Evolutionary conservation across 2,113 vertebrate species (phyloP).

Genomic region (Crotalus tigris): DNA sequence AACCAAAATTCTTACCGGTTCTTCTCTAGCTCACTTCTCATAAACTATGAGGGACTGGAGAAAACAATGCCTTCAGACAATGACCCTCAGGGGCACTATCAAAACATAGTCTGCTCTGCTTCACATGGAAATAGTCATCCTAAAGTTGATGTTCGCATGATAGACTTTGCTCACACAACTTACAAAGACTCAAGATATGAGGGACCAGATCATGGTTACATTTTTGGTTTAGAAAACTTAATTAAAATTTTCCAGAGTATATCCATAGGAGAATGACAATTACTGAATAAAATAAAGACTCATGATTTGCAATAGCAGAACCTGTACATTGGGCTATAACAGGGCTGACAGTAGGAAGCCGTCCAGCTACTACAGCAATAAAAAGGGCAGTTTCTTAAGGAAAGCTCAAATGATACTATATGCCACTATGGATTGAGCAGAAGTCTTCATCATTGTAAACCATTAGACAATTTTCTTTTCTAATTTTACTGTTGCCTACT

Average conservation of each 20-base stretch:
- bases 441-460: constrained; percentile 21
- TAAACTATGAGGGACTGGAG: constrained; percentile 74
- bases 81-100: constrained; percentile 14
- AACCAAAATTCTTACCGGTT: constrained; percentile 76
- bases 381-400: not conserved
- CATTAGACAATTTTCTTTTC: constrained; percentile 44
- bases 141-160: constrained; percentile 73
- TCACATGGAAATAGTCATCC: not conserved
- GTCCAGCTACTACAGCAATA: not conserved
- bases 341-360: not conserved
- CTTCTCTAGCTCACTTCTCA: constrained; percentile 80
- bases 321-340: not conserved
- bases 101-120: not conserved
- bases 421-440: constrained; percentile 31
- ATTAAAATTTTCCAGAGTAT: constrained; percentile 71
- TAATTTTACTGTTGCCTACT: constrained; percentile 25
- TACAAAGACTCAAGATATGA: constrained; percentile 68
- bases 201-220: constrained; percentile 73
- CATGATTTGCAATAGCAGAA: constrained; percentile 20
- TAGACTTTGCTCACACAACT: constrained; percentile 78
- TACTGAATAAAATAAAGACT: not conserved
- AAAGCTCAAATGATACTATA: not conserved
- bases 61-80: not conserved
- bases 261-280: constrained; percentile 60
- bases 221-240: constrained; percentile 78